phyloP scores from a whole-genome alignment of 1,140 invertebrate genomes.

The Drosophila auraria region DNA sequence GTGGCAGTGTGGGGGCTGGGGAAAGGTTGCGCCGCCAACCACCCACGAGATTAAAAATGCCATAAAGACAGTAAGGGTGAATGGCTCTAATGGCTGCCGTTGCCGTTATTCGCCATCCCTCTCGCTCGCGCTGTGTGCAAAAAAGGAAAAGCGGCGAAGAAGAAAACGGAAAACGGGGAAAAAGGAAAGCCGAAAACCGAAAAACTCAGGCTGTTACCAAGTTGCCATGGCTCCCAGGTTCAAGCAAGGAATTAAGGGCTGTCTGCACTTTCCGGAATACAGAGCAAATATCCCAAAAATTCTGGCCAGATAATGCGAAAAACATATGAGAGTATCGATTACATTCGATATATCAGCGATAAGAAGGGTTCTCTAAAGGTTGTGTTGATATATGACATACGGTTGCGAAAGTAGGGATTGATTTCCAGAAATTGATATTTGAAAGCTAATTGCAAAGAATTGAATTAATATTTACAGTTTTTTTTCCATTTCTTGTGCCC shows the following conservation, averaged over 20 bases:
- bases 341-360: constrained; percentile 13
- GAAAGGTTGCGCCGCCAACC: constrained; percentile 53
- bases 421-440: neutral
- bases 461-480: neutral
- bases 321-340: constrained; percentile 40
- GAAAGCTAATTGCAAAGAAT: neutral
- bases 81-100: constrained; percentile 81
- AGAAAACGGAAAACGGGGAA: constrained; percentile 12
- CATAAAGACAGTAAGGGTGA: constrained; percentile 84
- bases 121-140: constrained; percentile 33
- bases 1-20: constrained; percentile 13
- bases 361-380: too few species aligned
- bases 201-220: constrained; percentile 51
- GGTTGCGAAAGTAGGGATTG: neutral
- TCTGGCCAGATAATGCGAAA: constrained; percentile 29
- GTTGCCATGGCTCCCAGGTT: constrained; percentile 43
- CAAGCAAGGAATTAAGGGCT: constrained; percentile 28
- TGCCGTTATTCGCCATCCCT: constrained; percentile 62
- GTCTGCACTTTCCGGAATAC: constrained; percentile 33
- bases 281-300: constrained; percentile 4
- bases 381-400: neutral
- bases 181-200: constrained; percentile 5
- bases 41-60: constrained; percentile 83
- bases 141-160: constrained; percentile 17
- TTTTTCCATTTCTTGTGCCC: too few species aligned